Conservation (phyloP, 2,888 invertebrate genomes). For the Ophioninae sp. region DNA sequence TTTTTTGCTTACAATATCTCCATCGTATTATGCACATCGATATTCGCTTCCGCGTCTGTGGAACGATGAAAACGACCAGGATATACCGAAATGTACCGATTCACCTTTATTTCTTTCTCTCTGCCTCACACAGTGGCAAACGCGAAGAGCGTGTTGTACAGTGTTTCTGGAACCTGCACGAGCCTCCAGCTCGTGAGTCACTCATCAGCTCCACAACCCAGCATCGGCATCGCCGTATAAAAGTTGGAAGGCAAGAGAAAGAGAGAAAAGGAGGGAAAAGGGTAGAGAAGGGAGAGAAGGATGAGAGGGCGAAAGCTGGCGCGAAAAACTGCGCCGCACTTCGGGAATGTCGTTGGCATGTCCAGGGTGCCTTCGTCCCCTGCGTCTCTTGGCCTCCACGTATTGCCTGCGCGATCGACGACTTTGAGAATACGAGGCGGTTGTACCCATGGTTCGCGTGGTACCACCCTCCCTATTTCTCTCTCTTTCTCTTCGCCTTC, state of each 20-base stretch:
- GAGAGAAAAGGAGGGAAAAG: constrained; percentile 6
- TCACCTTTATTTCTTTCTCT: constrained; percentile 37
- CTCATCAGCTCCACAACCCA: constrained; percentile 66
- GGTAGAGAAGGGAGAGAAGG: constrained; percentile 2
- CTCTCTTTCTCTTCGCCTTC: constrained; percentile 54
- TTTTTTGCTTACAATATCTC: constrained; percentile 43
- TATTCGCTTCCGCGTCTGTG: constrained; percentile 51
- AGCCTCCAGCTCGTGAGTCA: constrained; percentile 70
- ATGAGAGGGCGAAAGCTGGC: constrained; percentile 59
- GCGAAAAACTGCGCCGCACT: constrained; percentile 78
- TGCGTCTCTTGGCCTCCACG: constrained; percentile 66
- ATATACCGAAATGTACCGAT: constrained; percentile 56
- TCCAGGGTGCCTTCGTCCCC: constrained; percentile 73
- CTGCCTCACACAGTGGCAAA: constrained; percentile 34
- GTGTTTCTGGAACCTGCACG: constrained; percentile 38
- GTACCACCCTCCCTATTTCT: constrained; percentile 29
- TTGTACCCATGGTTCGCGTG: constrained; percentile 58
- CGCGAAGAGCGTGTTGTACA: constrained; percentile 36
- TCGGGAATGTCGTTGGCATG: constrained; percentile 79
- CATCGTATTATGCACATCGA: constrained; percentile 22
- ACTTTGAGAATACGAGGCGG: constrained; percentile 70
- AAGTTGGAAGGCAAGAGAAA: constrained; percentile 13
- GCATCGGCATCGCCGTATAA: constrained; percentile 53
- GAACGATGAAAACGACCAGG: constrained; percentile 39
- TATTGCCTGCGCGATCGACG: constrained; percentile 63